phyloP scores from a whole-genome alignment of 2,113 vertebrate genomes.

The Dipodomys ordii region DNA sequence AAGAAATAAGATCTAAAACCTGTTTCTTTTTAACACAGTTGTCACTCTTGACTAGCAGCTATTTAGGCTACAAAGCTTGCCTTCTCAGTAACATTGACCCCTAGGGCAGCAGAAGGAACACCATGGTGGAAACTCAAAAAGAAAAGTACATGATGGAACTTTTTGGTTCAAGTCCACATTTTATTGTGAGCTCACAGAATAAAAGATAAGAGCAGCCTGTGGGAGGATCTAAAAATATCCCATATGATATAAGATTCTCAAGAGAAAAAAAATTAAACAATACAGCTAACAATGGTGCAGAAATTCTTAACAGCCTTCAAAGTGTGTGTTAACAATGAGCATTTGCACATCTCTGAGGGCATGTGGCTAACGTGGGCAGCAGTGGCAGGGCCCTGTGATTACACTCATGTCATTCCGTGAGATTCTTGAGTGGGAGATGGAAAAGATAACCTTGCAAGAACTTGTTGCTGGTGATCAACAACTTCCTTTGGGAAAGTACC shows the following conservation, averaged over 20 bases:
- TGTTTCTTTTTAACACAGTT: background rate
- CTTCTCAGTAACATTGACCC: background rate
- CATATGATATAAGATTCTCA: background rate
- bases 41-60: background rate
- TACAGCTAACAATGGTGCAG: background rate
- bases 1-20: background rate
- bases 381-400: background rate
- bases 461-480: background rate
- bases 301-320: conserved; percentile 27
- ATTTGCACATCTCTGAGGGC: background rate
- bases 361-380: background rate
- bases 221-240: conserved; percentile 12
- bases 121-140: conserved; percentile 12
- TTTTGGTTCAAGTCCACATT: conserved; percentile 42
- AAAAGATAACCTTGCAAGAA: background rate
- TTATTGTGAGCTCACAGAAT: conserved; percentile 37
- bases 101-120: background rate
- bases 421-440: background rate
- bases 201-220: background rate
- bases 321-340: conserved; percentile 19
- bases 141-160: background rate
- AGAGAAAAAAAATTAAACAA: background rate
- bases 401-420: background rate
- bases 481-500: background rate
- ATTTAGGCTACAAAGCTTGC: background rate